Percentiles rank a stretch among this genome's conserved stretches.
Conservation (phyloP, 2,797 vertebrate genomes). For the Platalea minor region DNA sequence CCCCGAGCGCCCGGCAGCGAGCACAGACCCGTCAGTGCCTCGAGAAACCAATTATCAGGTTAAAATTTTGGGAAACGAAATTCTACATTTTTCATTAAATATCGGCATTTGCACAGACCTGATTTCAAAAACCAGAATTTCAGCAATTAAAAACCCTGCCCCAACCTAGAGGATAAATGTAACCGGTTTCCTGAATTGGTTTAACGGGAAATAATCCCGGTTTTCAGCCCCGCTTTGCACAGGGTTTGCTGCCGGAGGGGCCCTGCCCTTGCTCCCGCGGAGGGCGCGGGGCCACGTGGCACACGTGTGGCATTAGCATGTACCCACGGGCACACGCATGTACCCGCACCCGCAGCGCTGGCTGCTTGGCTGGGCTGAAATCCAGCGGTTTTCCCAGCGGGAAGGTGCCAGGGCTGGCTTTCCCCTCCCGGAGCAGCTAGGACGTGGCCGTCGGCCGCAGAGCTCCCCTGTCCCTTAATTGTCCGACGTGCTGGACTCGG, state of each 20-base stretch:
- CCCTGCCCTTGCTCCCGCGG: fast-evolving
- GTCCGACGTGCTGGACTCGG: neutral
- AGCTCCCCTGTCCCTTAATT: fast-evolving
- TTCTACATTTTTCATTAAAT: neutral
- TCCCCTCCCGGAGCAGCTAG: neutral
- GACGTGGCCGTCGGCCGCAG: fast-evolving
- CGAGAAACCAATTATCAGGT: fast-evolving
- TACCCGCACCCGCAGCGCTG: fast-evolving
- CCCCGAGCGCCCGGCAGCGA: fast-evolving
- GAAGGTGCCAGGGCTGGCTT: neutral
- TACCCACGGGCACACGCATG: fast-evolving
- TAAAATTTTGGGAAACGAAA: neutral
- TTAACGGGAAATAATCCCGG: neutral
- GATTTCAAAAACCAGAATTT: neutral
- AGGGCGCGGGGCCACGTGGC: neutral
- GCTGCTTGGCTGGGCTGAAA: neutral
- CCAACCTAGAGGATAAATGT: fast-evolving
- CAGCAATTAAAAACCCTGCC: neutral
- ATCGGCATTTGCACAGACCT: fast-evolving
- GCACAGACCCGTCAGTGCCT: neutral
- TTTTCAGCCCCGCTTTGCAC: neutral
- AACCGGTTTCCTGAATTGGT: neutral
- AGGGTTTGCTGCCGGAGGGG: neutral
- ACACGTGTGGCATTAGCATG: neutral
- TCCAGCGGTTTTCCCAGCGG: fast-evolving